phyloP scores from a whole-genome alignment of 2,797 vertebrate species.

The Botia almorhae region DNA sequence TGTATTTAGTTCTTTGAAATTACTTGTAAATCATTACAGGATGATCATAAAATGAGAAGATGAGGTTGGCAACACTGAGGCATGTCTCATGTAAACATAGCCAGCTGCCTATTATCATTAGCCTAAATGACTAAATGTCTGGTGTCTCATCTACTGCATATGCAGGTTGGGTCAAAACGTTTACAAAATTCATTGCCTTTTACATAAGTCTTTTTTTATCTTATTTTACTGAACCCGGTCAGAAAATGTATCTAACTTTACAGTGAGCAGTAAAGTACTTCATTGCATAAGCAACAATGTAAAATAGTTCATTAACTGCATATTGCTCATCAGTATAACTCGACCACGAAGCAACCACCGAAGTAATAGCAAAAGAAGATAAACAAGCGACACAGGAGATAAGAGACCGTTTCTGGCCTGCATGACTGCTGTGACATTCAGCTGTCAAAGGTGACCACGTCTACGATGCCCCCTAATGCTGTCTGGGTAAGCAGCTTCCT shows the following conservation, averaged over 20 bases:
- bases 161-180: neutral
- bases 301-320: no score
- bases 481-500: neutral
- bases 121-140: neutral
- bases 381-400: neutral
- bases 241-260: no score
- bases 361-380: neutral
- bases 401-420: neutral
- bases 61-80: neutral
- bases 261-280: no score
- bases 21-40: neutral
- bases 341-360: no score
- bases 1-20: neutral
- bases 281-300: no score
- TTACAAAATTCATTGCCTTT: neutral
- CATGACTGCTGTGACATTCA: neutral
- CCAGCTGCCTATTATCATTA: neutral
- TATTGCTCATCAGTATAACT: no score
- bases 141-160: neutral
- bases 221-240: no score
- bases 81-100: conserved; percentile 20
- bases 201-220: no score
- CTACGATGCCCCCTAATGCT: neutral
- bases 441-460: neutral
- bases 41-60: neutral